A percentile compares a stretch with the other conserved stretches of the same genome.
Conservation (phyloP, 2,113 vertebrate genomes). For the Rhinichthys klamathensis region DNA sequence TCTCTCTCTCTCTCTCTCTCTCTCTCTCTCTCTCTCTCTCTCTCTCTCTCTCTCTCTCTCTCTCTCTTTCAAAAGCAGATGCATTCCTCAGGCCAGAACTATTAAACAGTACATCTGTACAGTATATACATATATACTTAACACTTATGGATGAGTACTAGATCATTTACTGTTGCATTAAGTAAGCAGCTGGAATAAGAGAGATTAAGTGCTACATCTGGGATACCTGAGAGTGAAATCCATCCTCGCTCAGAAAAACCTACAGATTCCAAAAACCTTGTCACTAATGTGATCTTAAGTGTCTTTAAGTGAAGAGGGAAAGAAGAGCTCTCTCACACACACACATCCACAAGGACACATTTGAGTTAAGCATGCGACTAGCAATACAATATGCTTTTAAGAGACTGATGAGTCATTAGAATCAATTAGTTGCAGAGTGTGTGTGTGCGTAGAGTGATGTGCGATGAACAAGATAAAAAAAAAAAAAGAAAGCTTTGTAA, state of each 20-base stretch:
- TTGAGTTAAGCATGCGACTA: neutral
- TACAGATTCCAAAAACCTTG: neutral
- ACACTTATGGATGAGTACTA: neutral
- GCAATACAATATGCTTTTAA: slow-evolving; percentile 2
- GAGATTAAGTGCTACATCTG: neutral
- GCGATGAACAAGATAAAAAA: neutral
- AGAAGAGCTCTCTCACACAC: neutral
- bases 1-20: neutral
- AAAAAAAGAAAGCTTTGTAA: neutral
- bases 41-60: neutral
- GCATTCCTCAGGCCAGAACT: neutral
- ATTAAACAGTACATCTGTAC: neutral
- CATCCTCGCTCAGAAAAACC: neutral
- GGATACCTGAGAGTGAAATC: slow-evolving; percentile 1
- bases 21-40: neutral
- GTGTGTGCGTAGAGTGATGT: neutral
- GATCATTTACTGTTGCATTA: slow-evolving; percentile 1
- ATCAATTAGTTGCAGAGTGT: neutral
- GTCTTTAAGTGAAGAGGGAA: slow-evolving; percentile 12
- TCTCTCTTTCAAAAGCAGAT: neutral
- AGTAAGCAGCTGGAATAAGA: neutral
- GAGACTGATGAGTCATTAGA: neutral
- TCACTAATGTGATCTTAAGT: neutral
- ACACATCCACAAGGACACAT: slow-evolving; percentile 1
- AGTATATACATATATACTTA: too few relatives aligned